phyloP scores from a whole-genome alignment of 2,113 vertebrate species.

The Syngnathus typhle region DNA sequence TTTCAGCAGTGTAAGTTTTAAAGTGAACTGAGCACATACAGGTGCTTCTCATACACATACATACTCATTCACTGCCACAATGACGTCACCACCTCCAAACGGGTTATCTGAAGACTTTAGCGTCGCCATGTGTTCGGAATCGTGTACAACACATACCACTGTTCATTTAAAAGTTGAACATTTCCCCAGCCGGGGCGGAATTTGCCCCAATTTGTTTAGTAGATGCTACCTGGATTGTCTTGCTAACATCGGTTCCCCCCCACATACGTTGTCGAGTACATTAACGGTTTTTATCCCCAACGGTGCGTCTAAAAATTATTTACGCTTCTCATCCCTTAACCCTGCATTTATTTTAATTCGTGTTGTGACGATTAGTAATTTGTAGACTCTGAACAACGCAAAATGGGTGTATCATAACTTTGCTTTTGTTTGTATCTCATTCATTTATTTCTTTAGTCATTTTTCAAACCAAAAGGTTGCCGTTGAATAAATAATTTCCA shows the following conservation, averaged over 20 bases:
- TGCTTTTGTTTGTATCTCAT: neutral
- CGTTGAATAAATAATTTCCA: neutral
- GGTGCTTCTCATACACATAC: too few species aligned
- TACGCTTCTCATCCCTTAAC: neutral
- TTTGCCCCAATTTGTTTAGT: neutral
- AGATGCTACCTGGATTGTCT: neutral
- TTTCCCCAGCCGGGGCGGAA: too few species aligned
- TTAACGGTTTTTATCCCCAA: neutral
- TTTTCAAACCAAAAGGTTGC: neutral
- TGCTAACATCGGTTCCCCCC: neutral
- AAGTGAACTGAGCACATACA: neutral
- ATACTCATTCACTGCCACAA: too few species aligned
- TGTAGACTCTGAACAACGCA: neutral
- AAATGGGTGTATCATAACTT: neutral
- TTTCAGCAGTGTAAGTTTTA: neutral
- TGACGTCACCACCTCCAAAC: neutral
- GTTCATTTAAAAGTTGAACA: neutral
- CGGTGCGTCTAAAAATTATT: neutral
- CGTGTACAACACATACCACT: neutral
- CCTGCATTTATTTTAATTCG: neutral
- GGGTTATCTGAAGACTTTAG: neutral
- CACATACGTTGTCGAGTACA: neutral
- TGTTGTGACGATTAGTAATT: neutral
- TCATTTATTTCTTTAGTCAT: neutral
- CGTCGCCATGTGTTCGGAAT: neutral